Evolutionary conservation across 1,140 invertebrate genomes (phyloP), one percentile per base, ranked within the genome.

Genomic region (Drosophila lini): DNA sequence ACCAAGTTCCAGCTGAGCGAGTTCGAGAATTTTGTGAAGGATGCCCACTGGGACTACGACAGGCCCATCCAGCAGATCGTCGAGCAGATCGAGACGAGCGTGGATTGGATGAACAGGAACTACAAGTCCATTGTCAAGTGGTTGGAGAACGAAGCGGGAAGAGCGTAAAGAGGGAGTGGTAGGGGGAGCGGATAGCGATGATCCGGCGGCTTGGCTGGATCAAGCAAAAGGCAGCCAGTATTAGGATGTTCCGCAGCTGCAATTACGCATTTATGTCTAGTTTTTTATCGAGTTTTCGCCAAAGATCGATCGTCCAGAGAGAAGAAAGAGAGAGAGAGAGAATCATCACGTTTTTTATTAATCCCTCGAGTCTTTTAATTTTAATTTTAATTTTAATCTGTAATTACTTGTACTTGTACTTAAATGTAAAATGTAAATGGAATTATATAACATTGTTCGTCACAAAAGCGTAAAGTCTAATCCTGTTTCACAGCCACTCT

Each of bases 31-130:
- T 97, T 96, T 77, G 93, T 95, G 0, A 92, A 92, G 0, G 93
- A 94, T 40, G 93, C 94, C 25, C 92, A 93, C 44, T 93, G 93
- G 25, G 94, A 96, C 38, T 93, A 97, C 5, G 95, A 95, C 1
- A 92, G 97, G 57, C 95, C 96, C 3, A 94, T 97, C 0, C 94
- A 96, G 64, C 97, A 98, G 92, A 94, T 96, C 0, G 93, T 97
- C 3, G 97, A 98, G 82, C 94, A 96, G 45, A 95, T 95, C 0
- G 94, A 95, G 80, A 95, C 96, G 4, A 98, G 98, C 82, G 95
- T 97, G 0, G 93, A 95, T 55, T 98, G 97, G 97, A 95, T 96
- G 93, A 93, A 95, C 22, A 93, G 93, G 53, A 96, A 97, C 93
- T 96, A 96, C 77, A 92, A 94, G 16, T 93, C 93, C 0, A 97